These are phyloP conservation scores for Xanthia togata DNA, from an alignment of 2,888 invertebrate species.

Conservation along the genomic window DNA sequence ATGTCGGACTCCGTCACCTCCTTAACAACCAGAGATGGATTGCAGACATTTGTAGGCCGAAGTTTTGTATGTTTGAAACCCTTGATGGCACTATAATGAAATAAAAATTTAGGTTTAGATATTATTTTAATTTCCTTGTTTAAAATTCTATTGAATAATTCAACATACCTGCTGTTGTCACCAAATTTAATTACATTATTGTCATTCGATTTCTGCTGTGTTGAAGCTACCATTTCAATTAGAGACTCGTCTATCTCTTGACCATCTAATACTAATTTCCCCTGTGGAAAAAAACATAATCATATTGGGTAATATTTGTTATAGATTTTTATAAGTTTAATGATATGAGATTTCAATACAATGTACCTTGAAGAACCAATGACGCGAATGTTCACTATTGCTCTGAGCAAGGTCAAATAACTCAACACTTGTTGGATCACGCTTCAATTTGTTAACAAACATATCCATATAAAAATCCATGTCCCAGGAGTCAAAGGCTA, in stretches of 20 bases:
- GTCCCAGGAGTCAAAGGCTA: conserved; percentile 98
- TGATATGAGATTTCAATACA: conserved; percentile 49
- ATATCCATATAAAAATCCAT: conserved; percentile 96
- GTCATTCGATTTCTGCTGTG: conserved; percentile 95
- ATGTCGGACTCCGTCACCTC: conserved; percentile 94
- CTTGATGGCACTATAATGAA: conserved; percentile 92
- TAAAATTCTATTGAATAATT: conserved; percentile 3
- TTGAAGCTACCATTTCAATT: conserved; percentile 97
- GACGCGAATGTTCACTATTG: conserved; percentile 99
- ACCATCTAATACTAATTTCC: conserved; percentile 96
- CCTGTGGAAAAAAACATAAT: conserved; percentile 83
- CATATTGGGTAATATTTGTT: not conserved
- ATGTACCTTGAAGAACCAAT: conserved; percentile 98
- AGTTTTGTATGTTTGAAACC: conserved; percentile 94
- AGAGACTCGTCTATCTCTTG: conserved; percentile 94
- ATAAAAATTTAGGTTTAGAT: not conserved
- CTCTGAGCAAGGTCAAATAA: conserved; percentile 99
- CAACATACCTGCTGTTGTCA: conserved; percentile 96
- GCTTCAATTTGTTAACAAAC: conserved; percentile 94
- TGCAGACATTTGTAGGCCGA: conserved; percentile 90
- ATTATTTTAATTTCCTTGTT: not conserved
- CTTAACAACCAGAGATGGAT: conserved; percentile 92
- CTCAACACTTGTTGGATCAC: conserved; percentile 99
- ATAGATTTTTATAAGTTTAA: not conserved
- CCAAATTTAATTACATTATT: conserved; percentile 99